These are phyloP conservation scores for Troilus luridus DNA, from an alignment of 2,888 invertebrate genomes.

Conservation along the genomic window DNA sequence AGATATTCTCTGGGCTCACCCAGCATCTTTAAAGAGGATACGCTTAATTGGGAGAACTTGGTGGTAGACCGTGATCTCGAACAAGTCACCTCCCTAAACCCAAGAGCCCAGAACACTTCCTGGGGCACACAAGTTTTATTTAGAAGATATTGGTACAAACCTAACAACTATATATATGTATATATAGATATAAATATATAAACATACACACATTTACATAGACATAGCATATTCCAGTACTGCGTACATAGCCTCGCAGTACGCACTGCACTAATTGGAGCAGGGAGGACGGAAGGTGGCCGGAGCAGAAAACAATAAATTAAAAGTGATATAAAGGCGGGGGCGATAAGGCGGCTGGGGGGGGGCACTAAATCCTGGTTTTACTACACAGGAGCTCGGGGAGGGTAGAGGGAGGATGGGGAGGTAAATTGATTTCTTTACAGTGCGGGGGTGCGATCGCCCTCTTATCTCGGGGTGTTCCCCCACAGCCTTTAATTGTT, in stretches of 20 bases:
- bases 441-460: slow-evolving; percentile 58
- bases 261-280: slow-evolving; percentile 13
- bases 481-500: not conserved
- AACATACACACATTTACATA: no score
- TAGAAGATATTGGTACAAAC: no score
- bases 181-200: no score
- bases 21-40: no score
- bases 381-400: slow-evolving; percentile 66
- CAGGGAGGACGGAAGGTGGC: not conserved
- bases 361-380: slow-evolving; percentile 49
- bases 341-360: slow-evolving; percentile 64
- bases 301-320: slow-evolving; percentile 68
- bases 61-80: no score
- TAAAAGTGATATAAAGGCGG: slow-evolving; percentile 55
- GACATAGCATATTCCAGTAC: not conserved
- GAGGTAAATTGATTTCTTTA: slow-evolving; percentile 62
- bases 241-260: not conserved
- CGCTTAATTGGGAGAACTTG: no score
- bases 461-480: slow-evolving; percentile 61
- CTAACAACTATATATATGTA: no score
- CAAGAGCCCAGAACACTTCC: no score
- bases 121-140: no score
- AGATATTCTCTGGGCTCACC: no score
- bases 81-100: no score
- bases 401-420: slow-evolving; percentile 65